Percentiles rank a stretch among this genome's conserved stretches.
Conservation (phyloP, 1,140 invertebrate genomes). For the Magallana gigas region DNA sequence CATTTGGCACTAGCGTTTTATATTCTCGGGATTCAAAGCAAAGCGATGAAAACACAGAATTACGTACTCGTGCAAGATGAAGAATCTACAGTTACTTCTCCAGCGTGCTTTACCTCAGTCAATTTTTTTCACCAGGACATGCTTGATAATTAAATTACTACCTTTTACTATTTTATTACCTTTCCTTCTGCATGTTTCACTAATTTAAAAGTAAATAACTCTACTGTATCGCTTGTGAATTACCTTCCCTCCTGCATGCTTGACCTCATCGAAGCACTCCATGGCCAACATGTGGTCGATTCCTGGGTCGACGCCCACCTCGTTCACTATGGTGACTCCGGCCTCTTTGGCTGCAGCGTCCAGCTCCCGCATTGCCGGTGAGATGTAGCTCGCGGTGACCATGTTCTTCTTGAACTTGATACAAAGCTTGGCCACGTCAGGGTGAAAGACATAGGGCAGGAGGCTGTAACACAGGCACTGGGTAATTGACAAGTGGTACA, state of each 20-base stretch:
- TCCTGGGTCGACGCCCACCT: conserved; percentile 98
- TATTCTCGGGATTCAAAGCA: no score
- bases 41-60: no score
- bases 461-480: conserved; percentile 81
- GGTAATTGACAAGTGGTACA: background rate
- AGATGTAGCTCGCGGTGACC: conserved; percentile 97
- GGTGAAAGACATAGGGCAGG: conserved; percentile 95
- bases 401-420: conserved; percentile 92
- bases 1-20: no score
- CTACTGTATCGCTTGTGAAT: background rate
- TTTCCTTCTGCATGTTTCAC: no score
- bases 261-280: conserved; percentile 96
- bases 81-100: background rate
- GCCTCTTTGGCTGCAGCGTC: conserved; percentile 89
- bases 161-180: no score
- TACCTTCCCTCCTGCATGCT: conserved; percentile 85
- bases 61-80: background rate
- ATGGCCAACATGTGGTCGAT: conserved; percentile 98
- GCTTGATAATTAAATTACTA: no score
- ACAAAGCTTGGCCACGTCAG: conserved; percentile 89
- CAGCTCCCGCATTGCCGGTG: conserved; percentile 89
- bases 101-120: no score
- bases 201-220: no score
- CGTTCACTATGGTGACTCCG: conserved; percentile 94
- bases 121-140: no score